Percentiles rank a stretch among this genome's conserved stretches.
These are phyloP conservation scores for Leuciscus idus DNA, from an alignment of 2,113 vertebrate genomes.

Conservation along the genomic window DNA sequence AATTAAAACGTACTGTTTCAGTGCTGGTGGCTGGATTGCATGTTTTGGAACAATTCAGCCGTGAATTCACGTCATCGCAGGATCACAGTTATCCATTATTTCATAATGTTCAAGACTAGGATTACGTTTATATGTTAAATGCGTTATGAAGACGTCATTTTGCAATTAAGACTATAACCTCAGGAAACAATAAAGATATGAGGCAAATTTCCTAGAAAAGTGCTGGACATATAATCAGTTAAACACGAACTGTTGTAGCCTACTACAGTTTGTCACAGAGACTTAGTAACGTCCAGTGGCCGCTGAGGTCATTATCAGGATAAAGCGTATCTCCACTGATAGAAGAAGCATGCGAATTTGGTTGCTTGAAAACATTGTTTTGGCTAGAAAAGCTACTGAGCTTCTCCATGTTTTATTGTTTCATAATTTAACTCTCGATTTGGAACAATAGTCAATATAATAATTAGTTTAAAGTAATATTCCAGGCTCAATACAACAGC, in stretches of 20 bases:
- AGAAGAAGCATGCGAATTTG: not conserved
- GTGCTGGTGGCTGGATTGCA: conserved; percentile 1
- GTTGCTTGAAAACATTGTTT: not conserved
- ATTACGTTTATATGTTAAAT: not conserved
- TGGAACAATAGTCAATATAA: no score
- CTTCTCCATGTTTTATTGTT: not conserved
- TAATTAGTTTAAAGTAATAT: not conserved
- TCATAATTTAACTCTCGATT: not conserved
- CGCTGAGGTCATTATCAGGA: conserved; percentile 28
- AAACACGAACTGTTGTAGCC: conserved; percentile 18
- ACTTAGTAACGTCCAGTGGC: conserved; percentile 2
- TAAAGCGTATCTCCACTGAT: conserved; percentile 28
- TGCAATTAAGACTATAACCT: conserved; percentile 19
- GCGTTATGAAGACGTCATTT: conserved; percentile 35
- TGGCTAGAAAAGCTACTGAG: not conserved
- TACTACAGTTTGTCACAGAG: not conserved
- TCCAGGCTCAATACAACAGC: not conserved
- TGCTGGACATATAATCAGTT: conserved; percentile 26
- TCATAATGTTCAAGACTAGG: conserved; percentile 1
- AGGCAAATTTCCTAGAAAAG: conserved; percentile 22
- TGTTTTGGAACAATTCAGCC: not conserved
- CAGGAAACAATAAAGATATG: conserved; percentile 22
- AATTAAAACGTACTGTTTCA: not conserved
- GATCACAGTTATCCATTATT: conserved; percentile 3
- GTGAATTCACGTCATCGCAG: conserved; percentile 7